Base-by-base conservation (phyloP, 2,113 vertebrate genomes). In the Menidia beryllina region DNA sequence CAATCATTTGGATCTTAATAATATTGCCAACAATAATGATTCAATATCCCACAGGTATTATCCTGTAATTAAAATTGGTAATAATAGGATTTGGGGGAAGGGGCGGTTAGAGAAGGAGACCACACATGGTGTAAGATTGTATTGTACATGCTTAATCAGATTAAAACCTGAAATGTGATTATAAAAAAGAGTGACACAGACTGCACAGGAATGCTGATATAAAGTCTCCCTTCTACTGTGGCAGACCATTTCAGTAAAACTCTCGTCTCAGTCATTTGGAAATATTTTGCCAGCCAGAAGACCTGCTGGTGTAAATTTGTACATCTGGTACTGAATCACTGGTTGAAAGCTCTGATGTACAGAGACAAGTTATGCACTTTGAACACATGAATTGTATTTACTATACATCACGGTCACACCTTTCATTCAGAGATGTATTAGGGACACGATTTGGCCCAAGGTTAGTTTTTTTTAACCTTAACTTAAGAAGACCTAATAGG, bases 11-110 rank as follows among this genome's bases (percentile, higher is more conserved):
- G 68, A 83, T 72, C 71, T 85, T 89, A 88, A 81, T 85, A 65
- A 86, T 79, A 86, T 86, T 85, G 82, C 45, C 79, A 88, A 85
- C 76, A 85, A 83, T 88, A 88, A 89, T 83, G 87, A 90, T 91
- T 77, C 79, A 89, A 90, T 91, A 90, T 92, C 91, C 89, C 90
- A 91, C 91, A 89, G 87, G 90, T 88, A 91, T 93, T 91, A 93
- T 86, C 84, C 87, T 72, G 80, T 90, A 87, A 89, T 91, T 86
- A 87, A 91, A 91, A 91, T 80, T 81, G 75, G 75, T 89, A 87
- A 85, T 93, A 91, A 92, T 88, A 88, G 82, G 91, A 91, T 93
- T 91, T 87, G 63, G 65, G 78, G 65, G 52, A 75, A 64, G 69
- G 75, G n/a, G n/a, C n/a, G n/a, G 75, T 89, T 58, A 65, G 68